Conservation (phyloP, 2,797 vertebrate species). For the Spinus pinus region DNA sequence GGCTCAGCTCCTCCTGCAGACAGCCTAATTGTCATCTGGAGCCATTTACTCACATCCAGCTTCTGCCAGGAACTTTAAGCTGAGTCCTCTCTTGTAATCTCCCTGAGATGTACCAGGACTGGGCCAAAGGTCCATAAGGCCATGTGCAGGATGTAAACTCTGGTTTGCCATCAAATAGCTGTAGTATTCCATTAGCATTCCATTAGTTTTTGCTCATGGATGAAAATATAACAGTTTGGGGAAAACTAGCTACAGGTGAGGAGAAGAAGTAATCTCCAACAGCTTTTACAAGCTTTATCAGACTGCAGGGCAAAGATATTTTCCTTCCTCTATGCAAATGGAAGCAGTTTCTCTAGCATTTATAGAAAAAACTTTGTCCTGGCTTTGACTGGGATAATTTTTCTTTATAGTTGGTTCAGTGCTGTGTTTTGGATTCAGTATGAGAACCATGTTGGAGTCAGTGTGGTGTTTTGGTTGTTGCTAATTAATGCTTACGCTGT, state of each 20-base stretch:
- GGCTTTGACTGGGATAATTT: not conserved
- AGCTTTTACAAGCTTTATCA: not conserved
- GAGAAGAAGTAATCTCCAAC: not conserved
- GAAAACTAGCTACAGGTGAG: not conserved
- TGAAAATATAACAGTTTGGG: not conserved
- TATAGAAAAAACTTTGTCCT: not conserved
- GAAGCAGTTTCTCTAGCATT: not conserved
- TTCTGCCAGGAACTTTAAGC: not conserved
- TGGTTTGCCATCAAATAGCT: not conserved
- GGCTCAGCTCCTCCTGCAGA: not conserved
- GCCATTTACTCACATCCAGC: not conserved
- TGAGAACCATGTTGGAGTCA: not conserved
- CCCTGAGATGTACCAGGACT: not conserved
- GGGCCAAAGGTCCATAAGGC: not conserved
- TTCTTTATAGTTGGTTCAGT: not conserved
- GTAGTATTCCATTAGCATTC: too few species aligned
- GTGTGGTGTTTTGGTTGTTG: not conserved
- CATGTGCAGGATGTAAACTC: not conserved
- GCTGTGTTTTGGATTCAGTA: not conserved
- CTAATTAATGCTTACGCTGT: not conserved
- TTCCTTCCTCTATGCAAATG: not conserved
- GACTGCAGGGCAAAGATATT: not conserved
- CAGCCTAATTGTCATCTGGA: not conserved
- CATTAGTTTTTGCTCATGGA: not conserved
- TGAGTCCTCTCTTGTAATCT: not conserved